A percentile compares a stretch with the other conserved stretches of the same genome.
Evolutionary conservation across 2,797 vertebrate genomes (phyloP).

Genomic region (Mormyrus proboscirostris): DNA sequence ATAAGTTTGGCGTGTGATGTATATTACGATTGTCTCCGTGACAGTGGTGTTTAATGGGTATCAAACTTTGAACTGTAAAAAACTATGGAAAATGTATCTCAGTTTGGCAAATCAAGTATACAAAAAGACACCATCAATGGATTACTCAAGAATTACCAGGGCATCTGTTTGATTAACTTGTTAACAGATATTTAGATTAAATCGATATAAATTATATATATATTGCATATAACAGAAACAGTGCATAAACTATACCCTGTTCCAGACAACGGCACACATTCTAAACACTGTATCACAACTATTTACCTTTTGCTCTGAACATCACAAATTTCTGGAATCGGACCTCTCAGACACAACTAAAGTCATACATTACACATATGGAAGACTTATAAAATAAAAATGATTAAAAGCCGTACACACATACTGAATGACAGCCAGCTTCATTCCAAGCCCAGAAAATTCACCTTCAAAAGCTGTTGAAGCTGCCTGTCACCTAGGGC

Average conservation of each 20-base stretch:
- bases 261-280: not conserved
- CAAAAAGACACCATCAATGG: not conserved
- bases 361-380: not conserved
- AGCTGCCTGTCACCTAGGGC: not conserved
- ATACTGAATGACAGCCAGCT: not conserved
- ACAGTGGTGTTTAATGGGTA: not conserved
- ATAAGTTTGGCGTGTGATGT: not conserved
- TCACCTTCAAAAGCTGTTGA: not conserved
- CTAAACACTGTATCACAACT: not conserved
- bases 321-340: not conserved
- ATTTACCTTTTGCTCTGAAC: not conserved
- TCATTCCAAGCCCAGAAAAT: not conserved
- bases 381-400: not conserved
- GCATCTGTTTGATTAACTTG: not conserved
- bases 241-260: not conserved
- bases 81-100: not conserved
- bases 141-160: not conserved
- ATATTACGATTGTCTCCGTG: not conserved
- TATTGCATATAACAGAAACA: not conserved
- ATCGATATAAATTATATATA: not conserved
- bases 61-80: constrained; percentile 4
- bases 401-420: not conserved
- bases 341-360: not conserved
- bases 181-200: not conserved
- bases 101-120: not conserved